These are phyloP conservation scores for Parazoanthus atlanticus DNA, from an alignment of 92 coral and sea anemone species.

Conservation along the genomic window DNA sequence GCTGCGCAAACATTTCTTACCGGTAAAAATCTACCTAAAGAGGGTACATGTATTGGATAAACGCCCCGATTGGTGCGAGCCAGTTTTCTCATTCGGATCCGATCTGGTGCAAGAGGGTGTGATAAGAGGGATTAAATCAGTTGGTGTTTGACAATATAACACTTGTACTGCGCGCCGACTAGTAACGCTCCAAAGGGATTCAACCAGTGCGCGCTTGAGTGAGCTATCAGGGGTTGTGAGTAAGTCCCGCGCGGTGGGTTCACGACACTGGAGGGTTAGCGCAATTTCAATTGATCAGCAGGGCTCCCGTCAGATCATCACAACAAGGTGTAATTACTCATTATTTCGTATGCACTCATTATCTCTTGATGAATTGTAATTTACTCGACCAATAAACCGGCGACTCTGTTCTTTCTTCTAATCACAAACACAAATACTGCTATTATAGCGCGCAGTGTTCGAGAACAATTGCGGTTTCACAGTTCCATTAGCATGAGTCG, in stretches of 20 bases:
- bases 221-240: background rate
- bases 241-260: conserved; percentile 12
- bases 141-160: background rate
- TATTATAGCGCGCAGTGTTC: conserved; percentile 22
- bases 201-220: conserved; percentile 24
- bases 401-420: conserved; percentile 29
- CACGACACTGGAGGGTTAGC: background rate
- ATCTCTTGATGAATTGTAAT: conserved; percentile 38
- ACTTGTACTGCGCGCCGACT: background rate
- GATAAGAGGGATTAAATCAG: background rate
- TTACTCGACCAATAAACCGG: conserved; percentile 41
- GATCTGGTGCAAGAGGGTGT: background rate
- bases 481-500: conserved; percentile 35
- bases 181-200: background rate
- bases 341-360: conserved; percentile 45
- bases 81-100: conserved; percentile 27
- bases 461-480: conserved; percentile 48
- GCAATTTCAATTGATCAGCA: conserved; percentile 33
- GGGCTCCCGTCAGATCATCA: conserved; percentile 22
- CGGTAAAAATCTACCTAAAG: background rate
- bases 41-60: conserved; percentile 23
- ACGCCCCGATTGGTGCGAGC: background rate
- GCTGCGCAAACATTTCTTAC: conserved; percentile 46
- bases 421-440: conserved; percentile 46
- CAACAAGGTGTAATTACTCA: conserved; percentile 37